A percentile compares a stretch with the other conserved stretches of the same genome.
Evolutionary conservation across 2,113 vertebrate genomes (phyloP).

Genomic region (Rhegmatorhina hoffmannsi): DNA sequence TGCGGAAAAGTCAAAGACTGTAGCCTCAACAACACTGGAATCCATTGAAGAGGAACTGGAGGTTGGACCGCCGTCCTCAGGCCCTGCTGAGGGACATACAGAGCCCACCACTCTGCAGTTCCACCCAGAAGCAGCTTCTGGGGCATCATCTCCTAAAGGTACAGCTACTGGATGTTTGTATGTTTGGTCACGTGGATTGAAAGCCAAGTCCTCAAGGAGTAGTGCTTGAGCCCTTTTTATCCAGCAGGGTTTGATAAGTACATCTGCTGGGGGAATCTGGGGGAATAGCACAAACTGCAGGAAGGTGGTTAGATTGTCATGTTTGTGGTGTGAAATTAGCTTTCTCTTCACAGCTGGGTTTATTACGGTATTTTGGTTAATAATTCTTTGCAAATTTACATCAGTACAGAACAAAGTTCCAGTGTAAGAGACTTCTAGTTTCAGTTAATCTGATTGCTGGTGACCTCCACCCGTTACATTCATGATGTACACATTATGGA

Average conservation of each 20-base stretch:
- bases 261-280: background rate
- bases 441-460: background rate
- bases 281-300: background rate
- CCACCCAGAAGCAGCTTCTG: background rate
- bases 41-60: conserved; percentile 26
- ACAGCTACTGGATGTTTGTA: background rate
- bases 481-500: background rate
- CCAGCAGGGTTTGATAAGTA: background rate
- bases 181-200: background rate
- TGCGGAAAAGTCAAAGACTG: background rate
- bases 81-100: background rate
- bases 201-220: background rate
- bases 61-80: background rate
- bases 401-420: background rate
- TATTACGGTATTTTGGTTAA: background rate
- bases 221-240: background rate
- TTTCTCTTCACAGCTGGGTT: background rate
- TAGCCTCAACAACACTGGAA: conserved; percentile 31
- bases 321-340: background rate
- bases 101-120: background rate
- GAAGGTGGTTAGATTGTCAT: background rate
- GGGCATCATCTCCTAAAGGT: conserved; percentile 22
- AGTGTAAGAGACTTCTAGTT: background rate
- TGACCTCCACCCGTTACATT: rapidly evolving
- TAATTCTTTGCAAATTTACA: background rate